Evolutionary conservation across 2,797 vertebrate genomes (phyloP), one percentile per base, ranked within the genome.

Genomic region (Toxotes lorentzi): DNA sequence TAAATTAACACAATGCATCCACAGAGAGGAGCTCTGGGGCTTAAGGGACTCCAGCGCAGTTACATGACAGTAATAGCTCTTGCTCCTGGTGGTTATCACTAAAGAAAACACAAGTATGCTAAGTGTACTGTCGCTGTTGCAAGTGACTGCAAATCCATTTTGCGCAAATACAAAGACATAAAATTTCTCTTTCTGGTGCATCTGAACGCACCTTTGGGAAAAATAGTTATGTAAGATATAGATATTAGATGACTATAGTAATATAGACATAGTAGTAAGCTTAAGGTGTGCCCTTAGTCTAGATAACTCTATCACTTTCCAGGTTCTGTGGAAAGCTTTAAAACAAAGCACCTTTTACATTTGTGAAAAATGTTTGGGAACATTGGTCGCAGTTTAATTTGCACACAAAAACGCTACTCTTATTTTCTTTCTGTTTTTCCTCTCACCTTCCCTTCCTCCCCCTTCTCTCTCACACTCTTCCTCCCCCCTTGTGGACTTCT

Each of bases 181-280:
- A 23, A 1, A 68, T 30, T 64, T 90, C 85, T 88, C 89, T 92
- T 88, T 88, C 67, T 70, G 75, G 77, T 91, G 88, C 83, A 87
- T 90, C 91, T 92, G 90, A 90, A 78, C 68, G 74, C 86, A 84
- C 88, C 83, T 83, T 67, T 65, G 54, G 12, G 30, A 48, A 27
- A 38, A 38, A 45, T 67, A 76, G 47, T 50, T 23, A 38, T 73
- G 23, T 64, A 32, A 58, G 23, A 40, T 19, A 43, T 88, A 81
- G 78, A 66, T 13, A 11, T 38, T 68, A 82, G 65, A 57, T 61
- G 23, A 27, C 32, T 41, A 7, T 19, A 27, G 40, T 38, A 0
- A 40, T 40, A 4, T 85, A 87, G 81, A 64, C 32, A 21, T 75
- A 62, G 60, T 66, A 47, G 58, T 24, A 14, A 24, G 53, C n/a